Conservation (phyloP, 1,140 invertebrate genomes). For the Sycophaga agraensis region DNA sequence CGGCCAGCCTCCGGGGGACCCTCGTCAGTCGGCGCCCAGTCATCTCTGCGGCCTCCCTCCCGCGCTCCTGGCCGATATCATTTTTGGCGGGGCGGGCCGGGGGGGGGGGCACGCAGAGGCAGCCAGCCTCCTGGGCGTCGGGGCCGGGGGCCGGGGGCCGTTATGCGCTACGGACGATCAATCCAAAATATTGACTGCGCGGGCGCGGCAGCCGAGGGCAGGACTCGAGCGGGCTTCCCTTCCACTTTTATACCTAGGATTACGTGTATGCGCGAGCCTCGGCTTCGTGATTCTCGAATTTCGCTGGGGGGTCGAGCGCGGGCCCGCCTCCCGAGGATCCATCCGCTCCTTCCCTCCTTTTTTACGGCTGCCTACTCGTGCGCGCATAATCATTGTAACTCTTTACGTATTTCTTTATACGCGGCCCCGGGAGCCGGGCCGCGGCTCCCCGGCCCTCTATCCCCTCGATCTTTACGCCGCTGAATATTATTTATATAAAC, state of each 20-base stretch:
- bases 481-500: no score
- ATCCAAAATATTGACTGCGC: constrained; percentile 44
- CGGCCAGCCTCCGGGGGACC: not conserved
- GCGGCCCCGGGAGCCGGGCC: no score
- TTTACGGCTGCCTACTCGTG: not conserved
- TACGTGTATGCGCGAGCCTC: not conserved
- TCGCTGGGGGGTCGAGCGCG: not conserved
- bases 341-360: not conserved
- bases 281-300: constrained; percentile 15
- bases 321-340: not conserved
- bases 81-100: no score
- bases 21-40: constrained; percentile 33
- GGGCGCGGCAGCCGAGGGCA: no score
- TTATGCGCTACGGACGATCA: constrained; percentile 49
- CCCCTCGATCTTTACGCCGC: no score
- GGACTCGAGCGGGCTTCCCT: constrained; percentile 9
- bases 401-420: no score
- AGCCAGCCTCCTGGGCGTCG: constrained; percentile 36
- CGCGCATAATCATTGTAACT: not conserved
- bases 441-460: no score
- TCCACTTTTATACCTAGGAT: constrained; percentile 13
- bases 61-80: constrained; percentile 27
- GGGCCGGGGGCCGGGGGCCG: constrained; percentile 39
- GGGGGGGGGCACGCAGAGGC: no score
- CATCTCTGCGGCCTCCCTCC: constrained; percentile 42